Evolutionary conservation across 1,140 invertebrate genomes (phyloP), one percentile per base, ranked within the genome.

Genomic region (Xylocopa sonorina): DNA sequence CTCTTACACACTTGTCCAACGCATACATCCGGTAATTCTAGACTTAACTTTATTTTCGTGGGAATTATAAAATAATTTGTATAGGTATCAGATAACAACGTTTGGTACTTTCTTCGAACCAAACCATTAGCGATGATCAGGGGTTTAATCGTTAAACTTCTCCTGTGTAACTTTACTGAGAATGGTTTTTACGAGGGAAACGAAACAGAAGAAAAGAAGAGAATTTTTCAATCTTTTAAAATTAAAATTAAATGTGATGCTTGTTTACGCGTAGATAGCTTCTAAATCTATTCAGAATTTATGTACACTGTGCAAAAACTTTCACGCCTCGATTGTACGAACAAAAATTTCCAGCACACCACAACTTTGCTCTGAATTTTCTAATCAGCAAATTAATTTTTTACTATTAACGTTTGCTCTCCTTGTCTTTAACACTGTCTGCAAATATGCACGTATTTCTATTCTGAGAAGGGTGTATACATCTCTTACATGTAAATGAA

Each of bases 61-160:
- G 46, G 67, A 75, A 57, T 74, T 77, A 82, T 21, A 82, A 77
- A 85, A 74, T 51, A 78, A 74, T 76, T 57, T 62, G 66, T 62
- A 62, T 62, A 82, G 53, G 38, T 84, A 78, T 60, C 72, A 85
- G 78, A 85, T 67, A 48, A 74, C 51, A 83, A 86, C 71, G 71
- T 60, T 78, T 79, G 71, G 60, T 78, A 85, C 60, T 85, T 85
- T 85, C 50, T 46, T 69, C 41, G 38, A 81, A 82, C 27, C 3
- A 21, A 80, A 84, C 32, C 27, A 57, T 69, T 21, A 50, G 64
- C 41, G 51, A 84, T 43, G 41, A 83, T 83, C 38, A 63, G 5
- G 27, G 12, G 16, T 41, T 50, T 51, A 29, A 69, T 69, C 74
- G 53, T 77, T 68, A 24, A 18, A 68, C 12, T 48, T 38, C 9